Evolutionary conservation across 2,113 vertebrate species (phyloP).

Genomic region (Chauna torquata): DNA sequence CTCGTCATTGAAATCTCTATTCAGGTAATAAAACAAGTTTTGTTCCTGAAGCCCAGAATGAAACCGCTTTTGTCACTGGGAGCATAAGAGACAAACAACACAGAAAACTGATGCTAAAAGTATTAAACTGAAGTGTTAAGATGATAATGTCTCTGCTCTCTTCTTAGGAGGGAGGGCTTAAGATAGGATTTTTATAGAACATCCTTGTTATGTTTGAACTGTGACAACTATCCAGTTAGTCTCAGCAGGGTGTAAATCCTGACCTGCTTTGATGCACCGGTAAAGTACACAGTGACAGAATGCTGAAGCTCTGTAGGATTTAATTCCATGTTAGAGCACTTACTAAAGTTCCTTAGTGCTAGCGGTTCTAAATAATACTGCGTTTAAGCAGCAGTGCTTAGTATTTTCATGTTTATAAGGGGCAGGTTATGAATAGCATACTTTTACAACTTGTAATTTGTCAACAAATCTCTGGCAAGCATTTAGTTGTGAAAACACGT

Average conservation of each 20-base stretch:
- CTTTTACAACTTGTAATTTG: neutral
- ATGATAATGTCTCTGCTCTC: neutral
- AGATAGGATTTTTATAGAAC: neutral
- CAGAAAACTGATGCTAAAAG: neutral
- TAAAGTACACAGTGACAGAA: neutral
- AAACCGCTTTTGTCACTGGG: neutral
- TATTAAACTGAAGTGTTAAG: neutral
- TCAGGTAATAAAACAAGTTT: constrained; percentile 81
- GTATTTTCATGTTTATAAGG: neutral
- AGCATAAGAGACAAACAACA: neutral
- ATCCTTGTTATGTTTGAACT: neutral
- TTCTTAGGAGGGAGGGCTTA: neutral
- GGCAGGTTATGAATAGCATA: neutral
- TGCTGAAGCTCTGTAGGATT: neutral
- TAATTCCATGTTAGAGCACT: neutral
- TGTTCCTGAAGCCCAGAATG: neutral
- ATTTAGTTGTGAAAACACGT: neutral
- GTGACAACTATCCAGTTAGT: neutral
- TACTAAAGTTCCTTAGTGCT: neutral
- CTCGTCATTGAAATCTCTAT: constrained; percentile 82
- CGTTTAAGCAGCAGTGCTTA: neutral
- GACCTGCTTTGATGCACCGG: neutral
- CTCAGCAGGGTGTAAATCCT: neutral
- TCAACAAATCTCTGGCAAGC: neutral
- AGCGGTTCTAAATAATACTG: neutral